Conservation (phyloP, 2,888 invertebrate genomes). For the Adela reaumurella region DNA sequence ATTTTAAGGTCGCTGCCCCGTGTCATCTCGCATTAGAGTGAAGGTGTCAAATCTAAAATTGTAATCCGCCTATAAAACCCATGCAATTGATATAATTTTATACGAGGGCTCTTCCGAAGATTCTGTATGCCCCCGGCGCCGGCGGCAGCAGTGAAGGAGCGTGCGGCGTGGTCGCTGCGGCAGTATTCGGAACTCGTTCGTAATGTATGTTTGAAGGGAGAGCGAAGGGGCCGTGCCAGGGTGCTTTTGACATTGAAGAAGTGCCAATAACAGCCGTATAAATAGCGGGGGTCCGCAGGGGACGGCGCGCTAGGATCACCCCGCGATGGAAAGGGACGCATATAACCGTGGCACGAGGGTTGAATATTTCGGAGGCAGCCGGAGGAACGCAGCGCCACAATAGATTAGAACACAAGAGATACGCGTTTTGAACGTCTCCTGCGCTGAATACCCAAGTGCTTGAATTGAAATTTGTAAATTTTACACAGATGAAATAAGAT, state of each 20-base stretch:
- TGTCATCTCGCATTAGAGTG: conserved; percentile 12
- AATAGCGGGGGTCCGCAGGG: conserved; percentile 39
- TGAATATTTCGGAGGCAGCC: conserved; percentile 48
- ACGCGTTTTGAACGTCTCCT: neutral
- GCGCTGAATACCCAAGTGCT: neutral
- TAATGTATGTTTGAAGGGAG: conserved; percentile 42
- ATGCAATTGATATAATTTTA: conserved; percentile 50
- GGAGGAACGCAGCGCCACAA: conserved; percentile 33
- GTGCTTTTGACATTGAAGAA: conserved; percentile 59
- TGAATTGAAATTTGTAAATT: no score
- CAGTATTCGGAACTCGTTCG: conserved; percentile 24
- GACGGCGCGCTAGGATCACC: neutral
- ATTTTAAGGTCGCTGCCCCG: neutral
- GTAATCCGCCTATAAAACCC: conserved; percentile 44
- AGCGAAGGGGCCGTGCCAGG: conserved; percentile 37
- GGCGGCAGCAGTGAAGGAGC: conserved; percentile 9
- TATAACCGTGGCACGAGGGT: conserved; percentile 52
- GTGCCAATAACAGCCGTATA: conserved; percentile 58
- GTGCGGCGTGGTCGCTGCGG: conserved; percentile 37
- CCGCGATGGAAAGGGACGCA: conserved; percentile 29
- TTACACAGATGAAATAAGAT: no score
- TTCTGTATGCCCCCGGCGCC: conserved; percentile 20
- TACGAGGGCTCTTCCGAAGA: conserved; percentile 13
- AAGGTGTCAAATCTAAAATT: conserved; percentile 39
- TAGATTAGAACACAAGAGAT: conserved; percentile 42